phyloP scores from a whole-genome alignment of 1,140 invertebrate genomes.

The Mizuhopecten yessoensis region DNA sequence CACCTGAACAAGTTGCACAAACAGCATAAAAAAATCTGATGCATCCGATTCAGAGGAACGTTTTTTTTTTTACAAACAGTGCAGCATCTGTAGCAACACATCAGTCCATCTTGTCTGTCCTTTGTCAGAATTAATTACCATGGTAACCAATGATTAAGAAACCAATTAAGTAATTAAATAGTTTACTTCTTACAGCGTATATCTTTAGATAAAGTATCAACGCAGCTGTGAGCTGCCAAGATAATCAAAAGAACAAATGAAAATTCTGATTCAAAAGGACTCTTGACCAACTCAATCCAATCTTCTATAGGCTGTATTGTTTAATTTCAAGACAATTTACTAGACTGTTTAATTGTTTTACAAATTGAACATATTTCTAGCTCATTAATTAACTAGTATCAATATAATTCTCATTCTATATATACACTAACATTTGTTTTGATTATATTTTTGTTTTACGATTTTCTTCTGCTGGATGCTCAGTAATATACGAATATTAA shows the following conservation, averaged over 20 bases:
- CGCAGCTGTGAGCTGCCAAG: neutral
- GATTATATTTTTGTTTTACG: no score
- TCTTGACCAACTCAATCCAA: neutral
- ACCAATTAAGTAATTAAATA: neutral
- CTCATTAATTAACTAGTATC: no score
- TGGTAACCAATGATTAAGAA: neutral
- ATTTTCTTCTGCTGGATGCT: no score
- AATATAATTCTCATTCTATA: no score
- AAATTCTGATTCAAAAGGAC: neutral
- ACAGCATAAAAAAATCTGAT: neutral
- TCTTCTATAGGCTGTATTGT: no score
- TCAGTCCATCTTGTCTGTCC: neutral
- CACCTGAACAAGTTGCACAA: neutral
- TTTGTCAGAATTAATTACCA: constrained; percentile 12
- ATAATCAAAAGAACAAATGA: neutral
- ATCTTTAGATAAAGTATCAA: neutral
- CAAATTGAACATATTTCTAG: no score
- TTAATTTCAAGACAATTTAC: neutral
- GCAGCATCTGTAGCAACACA: constrained; percentile 2
- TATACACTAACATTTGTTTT: no score
- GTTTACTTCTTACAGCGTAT: neutral
- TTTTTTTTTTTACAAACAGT: neutral
- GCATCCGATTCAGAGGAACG: constrained; percentile 2
- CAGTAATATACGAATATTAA: no score
- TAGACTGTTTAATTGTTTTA: no score